A percentile compares a stretch with the other conserved stretches of the same genome.
Conservation (phyloP, 1,140 invertebrate genomes). For the Lucilia sericata region DNA sequence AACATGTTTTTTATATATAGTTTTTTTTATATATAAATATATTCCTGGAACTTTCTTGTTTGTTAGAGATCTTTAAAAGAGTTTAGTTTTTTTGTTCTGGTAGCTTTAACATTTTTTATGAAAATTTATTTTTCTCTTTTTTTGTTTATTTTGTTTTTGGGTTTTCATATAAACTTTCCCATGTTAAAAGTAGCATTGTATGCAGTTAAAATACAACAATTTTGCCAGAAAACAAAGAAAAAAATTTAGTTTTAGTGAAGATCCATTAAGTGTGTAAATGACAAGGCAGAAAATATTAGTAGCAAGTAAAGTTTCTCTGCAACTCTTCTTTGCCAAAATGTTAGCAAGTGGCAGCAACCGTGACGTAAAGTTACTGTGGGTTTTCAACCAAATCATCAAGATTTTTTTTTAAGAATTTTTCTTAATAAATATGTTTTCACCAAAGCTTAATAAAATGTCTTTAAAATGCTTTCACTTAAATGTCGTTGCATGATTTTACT, state of each 20-base stretch:
- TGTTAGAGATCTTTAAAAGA: background rate
- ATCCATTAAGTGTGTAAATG: slow-evolving; percentile 31
- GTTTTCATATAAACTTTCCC: background rate
- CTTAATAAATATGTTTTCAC: too few species aligned
- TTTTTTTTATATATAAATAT: background rate
- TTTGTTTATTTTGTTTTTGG: background rate
- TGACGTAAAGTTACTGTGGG: background rate
- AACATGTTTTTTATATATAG: background rate
- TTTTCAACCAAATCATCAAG: too few species aligned
- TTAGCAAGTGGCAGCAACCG: slow-evolving; percentile 21
- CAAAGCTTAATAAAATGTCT: too few species aligned
- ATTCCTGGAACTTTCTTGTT: background rate
- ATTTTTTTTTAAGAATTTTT: too few species aligned
- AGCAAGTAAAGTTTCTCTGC: background rate
- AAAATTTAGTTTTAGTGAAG: background rate
- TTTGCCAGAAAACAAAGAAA: background rate
- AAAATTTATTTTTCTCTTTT: background rate
- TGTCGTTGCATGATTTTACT: too few species aligned
- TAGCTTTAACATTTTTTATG: background rate
- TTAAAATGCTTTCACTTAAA: too few species aligned
- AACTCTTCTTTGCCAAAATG: slow-evolving; percentile 13
- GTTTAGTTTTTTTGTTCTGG: background rate
- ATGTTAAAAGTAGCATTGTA: background rate
- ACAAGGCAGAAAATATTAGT: slow-evolving; percentile 20
- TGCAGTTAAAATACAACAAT: background rate